Base-by-base conservation (phyloP, 2,888 invertebrate genomes). In the Anodontia alba region DNA sequence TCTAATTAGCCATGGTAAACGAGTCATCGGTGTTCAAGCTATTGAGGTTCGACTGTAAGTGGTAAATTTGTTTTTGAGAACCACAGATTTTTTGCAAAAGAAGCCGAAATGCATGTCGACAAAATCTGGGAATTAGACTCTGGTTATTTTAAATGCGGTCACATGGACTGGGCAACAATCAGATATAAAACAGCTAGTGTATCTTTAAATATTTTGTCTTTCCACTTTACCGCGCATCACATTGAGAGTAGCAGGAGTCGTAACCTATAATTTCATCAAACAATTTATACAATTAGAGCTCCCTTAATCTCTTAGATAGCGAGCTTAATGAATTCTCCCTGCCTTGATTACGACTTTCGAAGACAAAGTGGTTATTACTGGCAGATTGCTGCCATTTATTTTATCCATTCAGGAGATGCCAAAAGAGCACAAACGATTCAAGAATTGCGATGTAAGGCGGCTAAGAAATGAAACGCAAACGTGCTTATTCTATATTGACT, bases 291-390 rank as follows among this genome's bases (percentile, higher is more conserved):
- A 84, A 84, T 84, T 81, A 84, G 71, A 33, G 36, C 73, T 71
- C 76, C 77, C 73, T 77, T 84, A 85, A 82, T 82, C 73, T 78
- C 62, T 67, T 49, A 71, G 80, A 85, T 80, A 78, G 80, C 46
- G 57, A 73, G 72, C 78, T 79, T 85, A 83, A 85, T 85, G 85
- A 85, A 82, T 76, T 80, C 77, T 71, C 73, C 76, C 80, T 38
- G 73, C 80, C 82, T 74, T 85, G 80, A 85, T 78, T 78, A 78
- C 74, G 76, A 72, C 62, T 38, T 36, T 46, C 46, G 43, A 62
- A 83, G 82, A 73, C 78, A 80, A 80, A 74, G 72, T 72, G 72
- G 49, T 85, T 71, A 82, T 85, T 80, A 85, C 17, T 3, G 38
- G 31, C 26, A 15, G 42, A 38, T 67, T 42, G 67, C 67, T 67